A percentile compares a stretch with the other conserved stretches of the same genome.
Conservation (phyloP, 2,113 vertebrate species). For the Ameiurus melas region DNA sequence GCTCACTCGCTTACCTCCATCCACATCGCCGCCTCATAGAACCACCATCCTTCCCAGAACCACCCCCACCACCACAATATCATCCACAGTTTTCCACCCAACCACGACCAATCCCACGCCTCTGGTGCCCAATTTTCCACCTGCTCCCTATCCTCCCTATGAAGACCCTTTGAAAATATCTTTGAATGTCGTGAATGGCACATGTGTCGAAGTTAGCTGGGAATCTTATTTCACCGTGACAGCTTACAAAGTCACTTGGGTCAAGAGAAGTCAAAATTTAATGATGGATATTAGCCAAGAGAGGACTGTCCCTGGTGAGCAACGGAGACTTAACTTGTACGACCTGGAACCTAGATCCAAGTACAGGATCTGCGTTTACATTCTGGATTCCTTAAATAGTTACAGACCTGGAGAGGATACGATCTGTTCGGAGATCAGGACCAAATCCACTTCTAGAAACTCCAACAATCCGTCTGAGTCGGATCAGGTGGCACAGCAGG, state of each 20-base stretch:
- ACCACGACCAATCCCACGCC: slow-evolving; percentile 65
- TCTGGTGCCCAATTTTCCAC: slow-evolving; percentile 71
- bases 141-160: slow-evolving; percentile 76
- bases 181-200: slow-evolving; percentile 88
- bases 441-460: slow-evolving; percentile 77
- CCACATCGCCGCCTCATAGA: slow-evolving; percentile 62
- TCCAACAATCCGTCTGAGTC: slow-evolving; percentile 81
- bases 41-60: slow-evolving; percentile 55
- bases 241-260: slow-evolving; percentile 95
- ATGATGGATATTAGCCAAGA: slow-evolving; percentile 89
- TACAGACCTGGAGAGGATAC: slow-evolving; percentile 89
- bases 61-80: slow-evolving; percentile 58
- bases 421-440: slow-evolving; percentile 80
- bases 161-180: slow-evolving; percentile 86
- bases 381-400: slow-evolving; percentile 87
- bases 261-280: slow-evolving; percentile 91
- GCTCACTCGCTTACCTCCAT: slow-evolving; percentile 67
- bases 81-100: slow-evolving; percentile 60
- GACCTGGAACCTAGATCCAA: slow-evolving; percentile 87
- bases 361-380: slow-evolving; percentile 92
- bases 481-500: slow-evolving; percentile 85
- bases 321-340: slow-evolving; percentile 79
- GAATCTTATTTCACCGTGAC: slow-evolving; percentile 86
- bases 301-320: slow-evolving; percentile 85
- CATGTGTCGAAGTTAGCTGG: slow-evolving; percentile 91